phyloP scores from a whole-genome alignment of 2,888 invertebrate species.

The Melinaea menophilus region DNA sequence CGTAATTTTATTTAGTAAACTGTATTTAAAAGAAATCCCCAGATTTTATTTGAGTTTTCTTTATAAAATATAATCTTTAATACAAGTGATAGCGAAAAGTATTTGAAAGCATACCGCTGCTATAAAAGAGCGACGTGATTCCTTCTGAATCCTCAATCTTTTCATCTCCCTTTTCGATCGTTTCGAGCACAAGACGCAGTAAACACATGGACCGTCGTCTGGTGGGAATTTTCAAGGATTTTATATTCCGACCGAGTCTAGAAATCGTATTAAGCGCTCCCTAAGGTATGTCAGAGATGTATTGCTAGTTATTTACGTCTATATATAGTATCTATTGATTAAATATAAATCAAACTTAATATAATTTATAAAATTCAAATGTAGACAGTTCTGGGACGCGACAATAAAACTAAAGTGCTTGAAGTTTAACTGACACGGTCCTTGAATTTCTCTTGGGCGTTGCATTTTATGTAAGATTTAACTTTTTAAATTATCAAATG shows the following conservation, averaged over 20 bases:
- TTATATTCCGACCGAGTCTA: conserved; percentile 61
- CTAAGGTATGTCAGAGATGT: conserved; percentile 44
- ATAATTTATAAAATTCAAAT: too few relatives aligned
- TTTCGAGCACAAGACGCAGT: conserved; percentile 48
- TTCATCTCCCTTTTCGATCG: conserved; percentile 50
- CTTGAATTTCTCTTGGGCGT: conserved; percentile 42
- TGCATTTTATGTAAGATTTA: too few relatives aligned
- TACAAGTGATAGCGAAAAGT: conserved; percentile 15
- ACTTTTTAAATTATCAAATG: too few relatives aligned
- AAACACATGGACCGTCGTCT: conserved; percentile 64
- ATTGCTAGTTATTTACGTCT: conserved; percentile 40
- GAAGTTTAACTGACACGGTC: conserved; percentile 39
- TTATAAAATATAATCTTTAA: conserved; percentile 5
- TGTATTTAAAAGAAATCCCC: background rate
- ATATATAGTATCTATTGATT: conserved; percentile 31
- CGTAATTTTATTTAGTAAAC: background rate
- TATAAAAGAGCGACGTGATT: conserved; percentile 73
- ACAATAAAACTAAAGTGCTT: conserved; percentile 42
- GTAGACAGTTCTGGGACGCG: conserved; percentile 11
- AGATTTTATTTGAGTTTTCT: background rate
- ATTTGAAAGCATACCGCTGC: conserved; percentile 29
- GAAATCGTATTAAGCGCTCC: conserved; percentile 62
- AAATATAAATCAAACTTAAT: too few relatives aligned
- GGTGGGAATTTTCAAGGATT: conserved; percentile 58
- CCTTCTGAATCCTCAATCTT: conserved; percentile 62